Evolutionary conservation across 2,888 invertebrate genomes (phyloP), one percentile per base, ranked within the genome.

Genomic region (Phalera bucephala): DNA sequence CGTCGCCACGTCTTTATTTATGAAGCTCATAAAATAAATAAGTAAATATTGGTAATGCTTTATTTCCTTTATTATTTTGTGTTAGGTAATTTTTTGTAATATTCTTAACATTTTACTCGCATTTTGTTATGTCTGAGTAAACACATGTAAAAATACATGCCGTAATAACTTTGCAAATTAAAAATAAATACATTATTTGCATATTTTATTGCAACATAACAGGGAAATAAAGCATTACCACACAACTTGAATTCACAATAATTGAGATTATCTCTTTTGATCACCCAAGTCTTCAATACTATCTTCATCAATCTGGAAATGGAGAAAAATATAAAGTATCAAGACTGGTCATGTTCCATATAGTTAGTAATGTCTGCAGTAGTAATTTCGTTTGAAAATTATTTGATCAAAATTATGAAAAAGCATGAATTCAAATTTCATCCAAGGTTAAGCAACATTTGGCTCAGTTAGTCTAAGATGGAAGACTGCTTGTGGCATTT

Each of bases 241-340:
- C 39, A 39, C 27, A 36, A 35, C 33, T 36, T 45, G 12, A 31
- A 41, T 45, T 38, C 30, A 44, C 37, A 43, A 44, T 15, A 28
- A 13, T 40, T 47, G 49, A 64, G 54, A 83, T 92, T 94, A 96
- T 92, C 97, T 95, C 79, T 97, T 97, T 71, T 95, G 95, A 85
- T 97, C 97, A 28, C 97, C 97, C 52, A 97, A 90, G 90, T 97
- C 97, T 80, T 97, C 97, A 81, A 97, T 97, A 57, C 93, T 93
- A 74, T 97, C 97, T 84, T 97, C 97, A 84, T 97, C 96, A 76
- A 97, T 66, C 66, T 66, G 57, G 13, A 57, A 58, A n/a, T n/a
- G n/a, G n/a, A n/a, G 34, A 27, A 29, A 33, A 44, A 23, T 3
- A 14, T 5, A 12, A 14, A 30, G n/a, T n/a, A n/a, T n/a, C n/a